These are phyloP conservation scores for Drosophila tripunctata DNA, from an alignment of 2,888 invertebrate genomes.

Conservation along the genomic window DNA sequence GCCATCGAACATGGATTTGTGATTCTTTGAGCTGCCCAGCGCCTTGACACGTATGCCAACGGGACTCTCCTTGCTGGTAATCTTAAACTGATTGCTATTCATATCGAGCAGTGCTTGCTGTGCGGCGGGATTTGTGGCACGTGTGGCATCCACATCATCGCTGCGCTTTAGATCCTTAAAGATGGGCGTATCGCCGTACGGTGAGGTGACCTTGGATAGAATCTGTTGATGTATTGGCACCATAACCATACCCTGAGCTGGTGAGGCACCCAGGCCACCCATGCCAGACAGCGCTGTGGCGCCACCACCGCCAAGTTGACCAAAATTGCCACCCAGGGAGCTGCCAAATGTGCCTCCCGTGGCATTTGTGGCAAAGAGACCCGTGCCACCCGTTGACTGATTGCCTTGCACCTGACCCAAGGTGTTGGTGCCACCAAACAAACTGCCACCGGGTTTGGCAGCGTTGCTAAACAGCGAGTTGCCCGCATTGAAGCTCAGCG, in stretches of 20 bases:
- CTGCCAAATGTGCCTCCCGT: slow-evolving; percentile 75
- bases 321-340: slow-evolving; percentile 54
- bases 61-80: slow-evolving; percentile 85
- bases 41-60: slow-evolving; percentile 85
- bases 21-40: slow-evolving; percentile 75
- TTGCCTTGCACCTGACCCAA: slow-evolving; percentile 44
- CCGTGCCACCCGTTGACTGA: slow-evolving; percentile 51
- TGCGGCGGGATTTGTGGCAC: slow-evolving; percentile 89
- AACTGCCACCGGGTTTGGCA: slow-evolving; percentile 80
- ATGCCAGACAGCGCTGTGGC: slow-evolving; percentile 44
- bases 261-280: slow-evolving; percentile 61
- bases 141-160: slow-evolving; percentile 87
- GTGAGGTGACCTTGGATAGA: slow-evolving; percentile 90
- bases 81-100: slow-evolving; percentile 85
- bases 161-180: slow-evolving; percentile 89
- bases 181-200: slow-evolving; percentile 94
- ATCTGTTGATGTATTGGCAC: slow-evolving; percentile 89
- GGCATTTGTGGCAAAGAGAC: slow-evolving; percentile 84
- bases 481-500: slow-evolving; percentile 83
- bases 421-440: slow-evolving; percentile 83
- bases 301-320: slow-evolving; percentile 53
- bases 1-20: slow-evolving; percentile 93
- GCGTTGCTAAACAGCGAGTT: slow-evolving; percentile 85
- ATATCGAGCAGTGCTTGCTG: slow-evolving; percentile 88
- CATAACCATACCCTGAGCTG: slow-evolving; percentile 73